Conservation (phyloP, 92 coral and sea anemone genomes). For the Bergia sp. region DNA sequence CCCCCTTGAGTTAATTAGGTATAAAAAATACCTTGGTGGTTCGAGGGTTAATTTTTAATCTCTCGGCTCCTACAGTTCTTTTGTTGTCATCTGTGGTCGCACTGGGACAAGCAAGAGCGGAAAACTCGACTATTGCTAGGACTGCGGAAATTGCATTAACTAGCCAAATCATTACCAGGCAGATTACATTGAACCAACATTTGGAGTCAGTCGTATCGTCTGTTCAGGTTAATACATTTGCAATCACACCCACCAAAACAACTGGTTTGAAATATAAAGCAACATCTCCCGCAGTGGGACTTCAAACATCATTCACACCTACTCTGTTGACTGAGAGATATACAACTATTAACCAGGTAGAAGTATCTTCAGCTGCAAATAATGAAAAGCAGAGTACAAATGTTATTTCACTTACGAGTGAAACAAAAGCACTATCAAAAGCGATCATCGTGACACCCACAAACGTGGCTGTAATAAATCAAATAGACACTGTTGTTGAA, state of each 20-base stretch:
- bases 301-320: not conserved
- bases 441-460: not conserved
- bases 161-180: not conserved
- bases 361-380: not conserved
- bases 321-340: not conserved
- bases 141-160: not conserved
- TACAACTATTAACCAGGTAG: not conserved
- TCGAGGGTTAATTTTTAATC: no score
- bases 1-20: no score
- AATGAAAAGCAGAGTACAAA: not conserved
- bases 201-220: not conserved
- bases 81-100: not conserved
- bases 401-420: not conserved
- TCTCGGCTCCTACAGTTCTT: not conserved
- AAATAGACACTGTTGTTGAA: not conserved
- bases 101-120: not conserved
- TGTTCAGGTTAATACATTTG: not conserved
- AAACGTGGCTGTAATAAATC: not conserved
- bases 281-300: not conserved
- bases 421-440: not conserved
- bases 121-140: not conserved
- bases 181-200: not conserved
- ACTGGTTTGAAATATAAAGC: not conserved
- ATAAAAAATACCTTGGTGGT: no score
- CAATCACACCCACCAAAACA: not conserved